phyloP scores from a whole-genome alignment of 64 coral and sea anemone genomes.

The Montipora sp. region DNA sequence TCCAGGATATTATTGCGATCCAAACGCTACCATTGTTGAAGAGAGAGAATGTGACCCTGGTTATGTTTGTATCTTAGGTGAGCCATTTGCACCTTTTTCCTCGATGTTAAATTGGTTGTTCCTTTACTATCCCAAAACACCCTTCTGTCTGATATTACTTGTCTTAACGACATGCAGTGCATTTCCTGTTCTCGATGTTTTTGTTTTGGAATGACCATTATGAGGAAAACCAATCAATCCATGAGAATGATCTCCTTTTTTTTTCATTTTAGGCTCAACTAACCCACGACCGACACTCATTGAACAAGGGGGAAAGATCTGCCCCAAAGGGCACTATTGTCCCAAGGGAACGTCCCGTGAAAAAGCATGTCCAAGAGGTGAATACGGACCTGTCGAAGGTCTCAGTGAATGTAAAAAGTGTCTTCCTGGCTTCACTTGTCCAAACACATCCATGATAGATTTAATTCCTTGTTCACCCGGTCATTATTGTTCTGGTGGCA shows the following conservation, averaged over 20 bases:
- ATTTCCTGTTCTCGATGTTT: too few relatives aligned
- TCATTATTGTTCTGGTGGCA: slow-evolving; percentile 83
- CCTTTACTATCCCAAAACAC: too few relatives aligned
- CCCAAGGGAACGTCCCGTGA: slow-evolving; percentile 75
- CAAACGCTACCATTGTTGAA: slow-evolving; percentile 72
- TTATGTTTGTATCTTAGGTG: slow-evolving; percentile 91
- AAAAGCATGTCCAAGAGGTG: slow-evolving; percentile 76
- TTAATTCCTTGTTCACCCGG: slow-evolving; percentile 78
- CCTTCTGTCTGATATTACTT: too few relatives aligned
- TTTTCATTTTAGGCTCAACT: slow-evolving; percentile 76
- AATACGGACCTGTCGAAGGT: slow-evolving; percentile 62
- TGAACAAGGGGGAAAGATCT: slow-evolving; percentile 72
- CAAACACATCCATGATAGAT: slow-evolving; percentile 74
- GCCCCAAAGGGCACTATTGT: slow-evolving; percentile 92
- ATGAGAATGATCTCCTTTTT: not conserved
- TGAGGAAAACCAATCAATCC: too few relatives aligned
- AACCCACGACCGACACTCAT: slow-evolving; percentile 80
- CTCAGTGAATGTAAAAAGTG: slow-evolving; percentile 65
- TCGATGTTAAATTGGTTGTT: not conserved
- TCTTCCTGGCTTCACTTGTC: slow-evolving; percentile 80
- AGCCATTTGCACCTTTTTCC: not conserved
- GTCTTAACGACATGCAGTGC: not conserved
- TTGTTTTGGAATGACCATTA: too few relatives aligned
- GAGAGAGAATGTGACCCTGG: slow-evolving; percentile 87
- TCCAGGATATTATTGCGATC: slow-evolving; percentile 94